Evolutionary conservation across 2,113 vertebrate species (phyloP), one percentile per base, ranked within the genome.

Genomic region (Elachura formosa): DNA sequence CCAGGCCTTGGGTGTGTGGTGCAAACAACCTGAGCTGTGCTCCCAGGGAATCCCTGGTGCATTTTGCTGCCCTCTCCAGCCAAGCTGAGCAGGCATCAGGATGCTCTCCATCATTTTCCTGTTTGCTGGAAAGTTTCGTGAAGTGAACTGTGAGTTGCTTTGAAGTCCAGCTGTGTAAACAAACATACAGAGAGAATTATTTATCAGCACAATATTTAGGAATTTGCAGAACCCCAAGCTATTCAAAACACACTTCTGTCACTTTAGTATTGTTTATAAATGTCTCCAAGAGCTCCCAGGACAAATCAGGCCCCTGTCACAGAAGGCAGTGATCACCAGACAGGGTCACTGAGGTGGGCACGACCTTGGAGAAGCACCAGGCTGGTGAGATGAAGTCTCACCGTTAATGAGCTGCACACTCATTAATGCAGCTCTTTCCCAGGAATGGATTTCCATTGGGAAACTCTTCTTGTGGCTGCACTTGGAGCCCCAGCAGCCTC

Each of bases 171-270:
- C 43, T 19, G 3, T 45, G 28, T 38, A 74, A 93, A 68, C 59
- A 93, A 86, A 82, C 61, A 34, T 17, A 64, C 13, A 66, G 9
- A n/a, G 67, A 28, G 36, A 18, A 89, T 81, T 78, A 36, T 78
- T 91, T 78, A 34, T 77, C 73, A 9, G 48, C 72, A 4, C 1
- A 0, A 26, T 59, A 9, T 68, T 79, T 7, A 23, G 84, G 74
- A 71, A 67, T 78, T 49, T 2, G 25, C 64, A 61, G 56, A 73
- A 31, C 72, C 49, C 55, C 64, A 5, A 36, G 61, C 72, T 67
- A 19, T 36, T 72, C 72, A 19, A 84, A 92, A 90, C 80, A 81
- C 69, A 25, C 81, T 90, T 73, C 41, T 88, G 74, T 59, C 74
- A 29, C 75, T 91, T 84, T 6, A 20, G 13, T 5, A 3, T 5